Evolutionary conservation across 2,888 invertebrate species (phyloP).

Genomic region (Odiellus spinosus): DNA sequence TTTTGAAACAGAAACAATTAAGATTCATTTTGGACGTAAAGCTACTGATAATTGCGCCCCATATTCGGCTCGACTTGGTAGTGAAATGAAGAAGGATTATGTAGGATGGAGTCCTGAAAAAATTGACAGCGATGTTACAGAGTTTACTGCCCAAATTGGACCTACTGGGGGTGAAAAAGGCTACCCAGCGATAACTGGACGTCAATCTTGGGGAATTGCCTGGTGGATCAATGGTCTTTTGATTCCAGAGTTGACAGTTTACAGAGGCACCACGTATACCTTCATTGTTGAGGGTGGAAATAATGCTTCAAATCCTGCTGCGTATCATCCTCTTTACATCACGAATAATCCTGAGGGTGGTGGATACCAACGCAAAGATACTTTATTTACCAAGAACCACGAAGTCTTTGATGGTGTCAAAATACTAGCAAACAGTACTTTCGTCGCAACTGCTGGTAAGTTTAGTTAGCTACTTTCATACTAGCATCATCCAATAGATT

Average conservation of each 20-base stretch:
- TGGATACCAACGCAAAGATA: conserved; percentile 53
- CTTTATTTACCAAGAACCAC: conserved; percentile 35
- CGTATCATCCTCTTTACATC: conserved; percentile 83
- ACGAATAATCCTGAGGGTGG: conserved; percentile 73
- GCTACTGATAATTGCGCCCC: conserved; percentile 15
- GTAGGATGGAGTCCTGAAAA: conserved; percentile 7
- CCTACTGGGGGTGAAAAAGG: conserved; percentile 80
- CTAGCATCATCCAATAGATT: no score
- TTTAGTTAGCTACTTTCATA: no score
- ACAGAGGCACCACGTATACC: conserved; percentile 67
- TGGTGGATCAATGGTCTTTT: conserved; percentile 85
- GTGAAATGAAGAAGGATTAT: conserved; percentile 1
- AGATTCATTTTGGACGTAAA: conserved; percentile 18
- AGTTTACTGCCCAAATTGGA: conserved; percentile 71
- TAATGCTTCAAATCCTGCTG: conserved; percentile 58
- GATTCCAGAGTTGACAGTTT: conserved; percentile 75
- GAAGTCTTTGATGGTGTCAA: conserved; percentile 64
- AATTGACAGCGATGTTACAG: conserved; percentile 35
- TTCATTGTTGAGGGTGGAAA: conserved; percentile 73
- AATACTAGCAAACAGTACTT: conserved; percentile 55
- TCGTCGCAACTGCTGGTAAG: conserved; percentile 58
- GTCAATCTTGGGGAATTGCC: conserved; percentile 58
- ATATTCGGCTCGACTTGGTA: neutral
- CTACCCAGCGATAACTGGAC: conserved; percentile 54
- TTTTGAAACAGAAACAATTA: conserved; percentile 11